Percentiles rank a stretch among this genome's conserved stretches.
These are phyloP conservation scores for Lepus timidus DNA, from an alignment of 2,113 vertebrate species.

Conservation along the genomic window DNA sequence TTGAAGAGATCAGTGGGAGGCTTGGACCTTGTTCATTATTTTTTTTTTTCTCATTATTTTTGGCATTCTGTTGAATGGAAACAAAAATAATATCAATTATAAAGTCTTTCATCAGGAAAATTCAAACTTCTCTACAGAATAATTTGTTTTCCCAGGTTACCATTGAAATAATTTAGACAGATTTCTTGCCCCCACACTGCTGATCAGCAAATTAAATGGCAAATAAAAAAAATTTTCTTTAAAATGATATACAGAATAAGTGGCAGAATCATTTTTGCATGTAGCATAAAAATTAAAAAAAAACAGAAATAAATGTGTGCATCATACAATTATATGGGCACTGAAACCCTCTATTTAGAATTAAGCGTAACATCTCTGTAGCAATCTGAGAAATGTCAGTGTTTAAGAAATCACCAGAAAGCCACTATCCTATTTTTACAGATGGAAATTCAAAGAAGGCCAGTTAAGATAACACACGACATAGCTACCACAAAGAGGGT, in stretches of 20 bases:
- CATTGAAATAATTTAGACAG: conserved; percentile 13
- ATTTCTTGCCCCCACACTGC: background rate
- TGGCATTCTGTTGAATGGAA: background rate
- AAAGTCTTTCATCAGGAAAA: conserved; percentile 18
- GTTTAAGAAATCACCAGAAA: background rate
- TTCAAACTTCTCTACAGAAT: conserved; percentile 1
- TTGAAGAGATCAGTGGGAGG: background rate
- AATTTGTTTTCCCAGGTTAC: conserved; percentile 15
- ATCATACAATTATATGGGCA: background rate
- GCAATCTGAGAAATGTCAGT: background rate
- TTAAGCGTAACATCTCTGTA: background rate
- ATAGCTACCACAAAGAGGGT: background rate
- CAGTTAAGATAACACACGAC: background rate
- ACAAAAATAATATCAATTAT: conserved; percentile 40
- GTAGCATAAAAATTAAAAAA: background rate
- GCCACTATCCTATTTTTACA: background rate
- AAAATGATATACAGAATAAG: background rate
- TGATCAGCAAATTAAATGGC: background rate
- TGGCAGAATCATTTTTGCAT: background rate
- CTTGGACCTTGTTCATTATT: background rate
- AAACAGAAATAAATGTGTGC: background rate
- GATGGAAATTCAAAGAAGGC: background rate
- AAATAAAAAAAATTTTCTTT: background rate
- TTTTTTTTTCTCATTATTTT: conserved; percentile 7
- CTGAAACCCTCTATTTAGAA: background rate